Conservation (phyloP, 35 echinoderm and acorn worm genomes). For the Ophiothrix spiculata region DNA sequence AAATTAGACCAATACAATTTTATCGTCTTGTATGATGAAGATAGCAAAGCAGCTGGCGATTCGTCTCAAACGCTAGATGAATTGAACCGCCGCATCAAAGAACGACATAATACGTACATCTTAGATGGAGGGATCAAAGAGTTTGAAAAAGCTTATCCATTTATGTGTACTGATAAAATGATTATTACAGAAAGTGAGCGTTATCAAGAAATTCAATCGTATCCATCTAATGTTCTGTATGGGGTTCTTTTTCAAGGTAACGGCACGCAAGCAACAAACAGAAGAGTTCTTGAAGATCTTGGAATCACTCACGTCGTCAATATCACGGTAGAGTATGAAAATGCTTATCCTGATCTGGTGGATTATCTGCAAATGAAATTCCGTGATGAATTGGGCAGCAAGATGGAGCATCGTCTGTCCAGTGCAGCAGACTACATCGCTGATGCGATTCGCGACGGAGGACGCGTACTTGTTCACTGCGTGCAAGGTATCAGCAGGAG, state of each 20-base stretch:
- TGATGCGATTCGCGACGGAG: slow-evolving; percentile 42
- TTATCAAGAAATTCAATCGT: slow-evolving; percentile 40
- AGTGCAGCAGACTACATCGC: slow-evolving; percentile 79
- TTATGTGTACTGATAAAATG: slow-evolving; percentile 57
- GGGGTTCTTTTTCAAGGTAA: slow-evolving; percentile 84
- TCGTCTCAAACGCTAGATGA: neutral
- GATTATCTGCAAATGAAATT: slow-evolving; percentile 77
- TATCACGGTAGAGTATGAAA: slow-evolving; percentile 52
- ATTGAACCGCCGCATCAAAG: slow-evolving; percentile 36
- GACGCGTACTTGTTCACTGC: slow-evolving; percentile 85
- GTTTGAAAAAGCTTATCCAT: slow-evolving; percentile 52
- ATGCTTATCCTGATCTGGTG: slow-evolving; percentile 50
- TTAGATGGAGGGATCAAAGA: slow-evolving; percentile 58
- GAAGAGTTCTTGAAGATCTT: slow-evolving; percentile 50
- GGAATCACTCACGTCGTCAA: slow-evolving; percentile 82
- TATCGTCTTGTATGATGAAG: slow-evolving; percentile 72
- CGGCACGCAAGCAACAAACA: slow-evolving; percentile 46
- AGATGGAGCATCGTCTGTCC: slow-evolving; percentile 46
- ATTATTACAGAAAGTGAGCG: slow-evolving; percentile 61
- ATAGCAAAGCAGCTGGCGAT: slow-evolving; percentile 26
- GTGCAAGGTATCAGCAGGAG: slow-evolving; percentile 84
- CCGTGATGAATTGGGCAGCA: slow-evolving; percentile 56
- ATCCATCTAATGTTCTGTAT: slow-evolving; percentile 81
- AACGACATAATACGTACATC: slow-evolving; percentile 46
- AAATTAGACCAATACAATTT: slow-evolving; percentile 47